Conservation (phyloP, 1,140 invertebrate species). For the Pantala flavescens region DNA sequence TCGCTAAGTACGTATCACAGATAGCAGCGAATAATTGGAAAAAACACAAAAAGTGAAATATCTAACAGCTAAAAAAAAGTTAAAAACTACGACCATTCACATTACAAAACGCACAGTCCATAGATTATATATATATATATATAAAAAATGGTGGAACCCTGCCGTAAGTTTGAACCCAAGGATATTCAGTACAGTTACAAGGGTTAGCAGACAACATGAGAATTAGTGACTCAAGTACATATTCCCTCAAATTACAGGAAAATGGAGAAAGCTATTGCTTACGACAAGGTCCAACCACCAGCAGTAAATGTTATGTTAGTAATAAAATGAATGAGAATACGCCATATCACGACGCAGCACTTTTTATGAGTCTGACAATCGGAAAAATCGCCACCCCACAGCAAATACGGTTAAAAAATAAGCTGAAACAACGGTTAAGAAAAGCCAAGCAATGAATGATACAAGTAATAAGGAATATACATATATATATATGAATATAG, state of each 20-base stretch:
- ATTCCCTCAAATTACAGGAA: too few relatives aligned
- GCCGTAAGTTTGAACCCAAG: neutral
- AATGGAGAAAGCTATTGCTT: neutral
- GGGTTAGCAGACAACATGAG: too few relatives aligned
- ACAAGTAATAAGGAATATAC: neutral
- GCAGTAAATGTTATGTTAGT: constrained; percentile 5
- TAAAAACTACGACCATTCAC: constrained; percentile 9
- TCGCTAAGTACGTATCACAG: neutral
- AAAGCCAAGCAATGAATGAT: constrained; percentile 9
- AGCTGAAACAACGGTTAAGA: constrained; percentile 1
- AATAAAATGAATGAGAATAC: neutral
- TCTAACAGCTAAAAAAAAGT: constrained; percentile 10
- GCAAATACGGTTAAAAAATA: constrained; percentile 5
- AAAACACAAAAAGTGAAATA: constrained; percentile 8
- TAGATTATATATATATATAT: neutral
- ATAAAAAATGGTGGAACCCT: neutral
- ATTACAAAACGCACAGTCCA: constrained; percentile 9
- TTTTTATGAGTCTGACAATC: constrained; percentile 7
- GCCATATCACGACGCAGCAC: neutral
- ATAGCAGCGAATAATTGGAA: constrained; percentile 5
- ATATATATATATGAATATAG: neutral
- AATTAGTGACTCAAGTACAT: too few relatives aligned
- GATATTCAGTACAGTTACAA: too few relatives aligned
- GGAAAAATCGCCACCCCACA: neutral
- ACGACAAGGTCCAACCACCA: neutral